phyloP scores from a whole-genome alignment of 1,140 invertebrate species.

The Cecropterus lyciades region DNA sequence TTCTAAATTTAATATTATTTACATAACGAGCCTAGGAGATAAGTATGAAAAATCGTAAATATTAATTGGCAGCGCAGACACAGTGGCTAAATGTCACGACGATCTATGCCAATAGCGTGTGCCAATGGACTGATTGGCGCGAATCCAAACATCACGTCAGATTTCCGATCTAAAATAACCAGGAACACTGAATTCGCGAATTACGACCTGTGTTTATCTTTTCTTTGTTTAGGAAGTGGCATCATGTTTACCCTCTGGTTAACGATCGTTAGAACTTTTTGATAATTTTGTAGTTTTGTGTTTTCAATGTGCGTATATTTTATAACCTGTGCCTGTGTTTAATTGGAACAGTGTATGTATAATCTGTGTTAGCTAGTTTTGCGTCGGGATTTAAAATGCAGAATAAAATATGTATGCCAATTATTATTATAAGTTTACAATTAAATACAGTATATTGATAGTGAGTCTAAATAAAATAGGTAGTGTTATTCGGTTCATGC shows the following conservation, averaged over 20 bases:
- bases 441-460: too few relatives aligned
- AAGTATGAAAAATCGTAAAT: constrained; percentile 17
- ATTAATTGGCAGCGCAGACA: constrained; percentile 14
- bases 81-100: constrained; percentile 26
- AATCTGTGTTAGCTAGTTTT: too few relatives aligned
- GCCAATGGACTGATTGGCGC: constrained; percentile 40
- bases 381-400: too few relatives aligned
- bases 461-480: too few relatives aligned
- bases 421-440: too few relatives aligned
- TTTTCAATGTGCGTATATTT: too few relatives aligned
- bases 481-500: too few relatives aligned
- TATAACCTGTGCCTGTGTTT: neutral
- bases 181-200: constrained; percentile 18
- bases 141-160: constrained; percentile 29
- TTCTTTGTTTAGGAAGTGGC: constrained; percentile 25
- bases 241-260: constrained; percentile 3
- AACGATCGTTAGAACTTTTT: too few relatives aligned
- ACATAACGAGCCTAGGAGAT: too few relatives aligned
- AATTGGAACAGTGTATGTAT: neutral
- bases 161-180: constrained; percentile 24
- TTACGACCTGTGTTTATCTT: constrained; percentile 29
- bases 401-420: too few relatives aligned
- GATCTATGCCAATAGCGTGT: constrained; percentile 36
- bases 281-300: neutral
- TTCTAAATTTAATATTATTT: too few relatives aligned